Evolutionary conservation across 1,140 invertebrate genomes (phyloP).

Genomic region (Pseudachorutes palmiensis): DNA sequence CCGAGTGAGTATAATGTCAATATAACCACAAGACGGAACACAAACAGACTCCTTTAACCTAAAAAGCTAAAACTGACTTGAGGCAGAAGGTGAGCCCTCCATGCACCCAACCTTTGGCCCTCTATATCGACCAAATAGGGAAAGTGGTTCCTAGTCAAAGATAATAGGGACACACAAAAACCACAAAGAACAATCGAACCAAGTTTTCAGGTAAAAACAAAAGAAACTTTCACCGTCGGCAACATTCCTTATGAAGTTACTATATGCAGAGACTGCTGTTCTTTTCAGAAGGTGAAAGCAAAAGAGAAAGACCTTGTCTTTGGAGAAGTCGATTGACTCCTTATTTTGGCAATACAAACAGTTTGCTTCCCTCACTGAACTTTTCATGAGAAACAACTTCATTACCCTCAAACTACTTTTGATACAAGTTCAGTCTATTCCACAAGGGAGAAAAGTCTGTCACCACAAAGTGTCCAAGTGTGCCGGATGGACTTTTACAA

Average conservation of each 20-base stretch:
- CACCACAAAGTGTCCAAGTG: too few species aligned
- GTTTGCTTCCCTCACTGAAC: background rate
- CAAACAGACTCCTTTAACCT: background rate
- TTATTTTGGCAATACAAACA: background rate
- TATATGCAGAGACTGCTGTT: too few species aligned
- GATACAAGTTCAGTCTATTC: too few species aligned
- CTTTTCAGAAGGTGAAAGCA: background rate
- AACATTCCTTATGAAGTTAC: too few species aligned
- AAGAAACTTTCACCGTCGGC: background rate
- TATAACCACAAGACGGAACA: background rate
- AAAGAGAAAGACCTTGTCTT: too few species aligned
- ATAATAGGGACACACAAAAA: too few species aligned
- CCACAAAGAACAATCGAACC: background rate
- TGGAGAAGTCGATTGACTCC: too few species aligned
- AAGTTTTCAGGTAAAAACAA: background rate
- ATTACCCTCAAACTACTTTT: background rate
- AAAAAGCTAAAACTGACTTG: background rate
- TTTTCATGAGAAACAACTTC: background rate
- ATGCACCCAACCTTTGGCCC: background rate
- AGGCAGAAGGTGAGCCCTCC: background rate
- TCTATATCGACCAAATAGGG: background rate
- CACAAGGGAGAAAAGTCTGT: too few species aligned
- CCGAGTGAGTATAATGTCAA: slow-evolving; percentile 6
- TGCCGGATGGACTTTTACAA: too few species aligned
- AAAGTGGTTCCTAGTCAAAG: too few species aligned